These are phyloP conservation scores for Helleia helle DNA, from an alignment of 2,888 invertebrate genomes.

Conservation along the genomic window DNA sequence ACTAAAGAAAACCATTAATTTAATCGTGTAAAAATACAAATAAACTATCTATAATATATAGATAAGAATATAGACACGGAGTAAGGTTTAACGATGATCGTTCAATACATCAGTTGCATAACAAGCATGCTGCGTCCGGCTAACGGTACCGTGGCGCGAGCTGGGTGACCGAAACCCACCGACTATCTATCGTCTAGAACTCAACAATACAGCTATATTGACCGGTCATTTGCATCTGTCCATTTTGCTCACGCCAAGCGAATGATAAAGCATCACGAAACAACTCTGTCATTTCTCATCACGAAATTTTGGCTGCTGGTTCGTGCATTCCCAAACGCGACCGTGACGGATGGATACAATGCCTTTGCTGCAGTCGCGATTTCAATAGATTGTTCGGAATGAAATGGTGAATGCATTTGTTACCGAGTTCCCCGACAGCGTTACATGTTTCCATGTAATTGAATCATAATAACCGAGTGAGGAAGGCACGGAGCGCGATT, in stretches of 20 bases:
- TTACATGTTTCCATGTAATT: slow-evolving; percentile 32
- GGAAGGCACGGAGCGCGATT: slow-evolving; percentile 44
- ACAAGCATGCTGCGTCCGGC: slow-evolving; percentile 54
- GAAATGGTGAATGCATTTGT: slow-evolving; percentile 15
- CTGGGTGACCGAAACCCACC: slow-evolving; percentile 28
- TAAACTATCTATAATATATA: too few relatives aligned
- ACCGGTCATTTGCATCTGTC: slow-evolving; percentile 39
- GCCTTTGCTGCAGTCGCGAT: slow-evolving; percentile 30
- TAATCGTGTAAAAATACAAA: too few relatives aligned
- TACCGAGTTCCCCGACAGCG: slow-evolving; percentile 16
- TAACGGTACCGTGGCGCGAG: slow-evolving; percentile 52
- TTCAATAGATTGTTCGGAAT: slow-evolving; percentile 19
- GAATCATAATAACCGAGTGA: slow-evolving; percentile 38
- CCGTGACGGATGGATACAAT: slow-evolving; percentile 55
- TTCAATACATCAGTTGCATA: slow-evolving; percentile 60
- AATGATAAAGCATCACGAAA: slow-evolving; percentile 35
- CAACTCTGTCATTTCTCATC: slow-evolving; percentile 45
- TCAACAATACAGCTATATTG: slow-evolving; percentile 34
- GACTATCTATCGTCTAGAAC: slow-evolving; percentile 30
- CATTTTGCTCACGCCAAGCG: slow-evolving; percentile 28
- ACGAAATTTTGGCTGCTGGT: slow-evolving; percentile 35
- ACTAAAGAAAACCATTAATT: too few relatives aligned
- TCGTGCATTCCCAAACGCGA: slow-evolving; percentile 38
- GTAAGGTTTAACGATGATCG: too few relatives aligned
- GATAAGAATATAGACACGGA: too few relatives aligned